phyloP scores from a whole-genome alignment of 2,888 invertebrate species.

The Heliconius aoede region DNA sequence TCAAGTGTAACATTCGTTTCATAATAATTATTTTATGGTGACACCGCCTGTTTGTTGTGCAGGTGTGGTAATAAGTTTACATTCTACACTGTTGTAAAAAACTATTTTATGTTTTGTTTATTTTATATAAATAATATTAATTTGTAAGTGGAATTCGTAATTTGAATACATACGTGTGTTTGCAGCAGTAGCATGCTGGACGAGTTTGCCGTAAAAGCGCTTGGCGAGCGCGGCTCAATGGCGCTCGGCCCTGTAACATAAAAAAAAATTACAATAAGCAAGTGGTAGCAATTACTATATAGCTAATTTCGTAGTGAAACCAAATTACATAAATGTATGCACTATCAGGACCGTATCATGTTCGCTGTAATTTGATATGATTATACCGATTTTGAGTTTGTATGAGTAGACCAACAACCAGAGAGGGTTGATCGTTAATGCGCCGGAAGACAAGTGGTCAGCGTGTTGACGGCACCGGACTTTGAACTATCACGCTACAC shows the following conservation, averaged over 20 bases:
- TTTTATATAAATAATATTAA: not conserved
- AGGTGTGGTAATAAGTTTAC: slow-evolving; percentile 60
- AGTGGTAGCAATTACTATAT: slow-evolving; percentile 54
- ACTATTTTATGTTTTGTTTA: not conserved
- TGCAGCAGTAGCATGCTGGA: slow-evolving; percentile 97
- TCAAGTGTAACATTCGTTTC: slow-evolving; percentile 52
- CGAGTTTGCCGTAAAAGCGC: slow-evolving; percentile 82
- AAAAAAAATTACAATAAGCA: slow-evolving; percentile 44
- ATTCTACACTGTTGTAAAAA: not conserved
- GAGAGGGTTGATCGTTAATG: slow-evolving; percentile 60
- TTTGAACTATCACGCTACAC: slow-evolving; percentile 86
- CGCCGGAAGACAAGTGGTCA: slow-evolving; percentile 60
- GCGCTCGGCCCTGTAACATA: slow-evolving; percentile 83
- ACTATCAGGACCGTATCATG: slow-evolving; percentile 31
- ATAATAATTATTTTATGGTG: slow-evolving; percentile 49
- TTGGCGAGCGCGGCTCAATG: slow-evolving; percentile 83
- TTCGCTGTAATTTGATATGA: slow-evolving; percentile 9
- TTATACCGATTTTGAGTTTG: slow-evolving; percentile 16
- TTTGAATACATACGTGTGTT: slow-evolving; percentile 88
- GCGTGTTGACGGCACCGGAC: slow-evolving; percentile 68
- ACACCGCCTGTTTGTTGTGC: slow-evolving; percentile 56
- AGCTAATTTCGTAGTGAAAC: slow-evolving; percentile 17
- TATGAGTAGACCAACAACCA: slow-evolving; percentile 40
- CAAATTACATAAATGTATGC: slow-evolving; percentile 41
- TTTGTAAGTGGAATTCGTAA: not conserved